Base-by-base conservation (phyloP, 2,113 vertebrate genomes). In the Hypocryptadius cinnamomeus region DNA sequence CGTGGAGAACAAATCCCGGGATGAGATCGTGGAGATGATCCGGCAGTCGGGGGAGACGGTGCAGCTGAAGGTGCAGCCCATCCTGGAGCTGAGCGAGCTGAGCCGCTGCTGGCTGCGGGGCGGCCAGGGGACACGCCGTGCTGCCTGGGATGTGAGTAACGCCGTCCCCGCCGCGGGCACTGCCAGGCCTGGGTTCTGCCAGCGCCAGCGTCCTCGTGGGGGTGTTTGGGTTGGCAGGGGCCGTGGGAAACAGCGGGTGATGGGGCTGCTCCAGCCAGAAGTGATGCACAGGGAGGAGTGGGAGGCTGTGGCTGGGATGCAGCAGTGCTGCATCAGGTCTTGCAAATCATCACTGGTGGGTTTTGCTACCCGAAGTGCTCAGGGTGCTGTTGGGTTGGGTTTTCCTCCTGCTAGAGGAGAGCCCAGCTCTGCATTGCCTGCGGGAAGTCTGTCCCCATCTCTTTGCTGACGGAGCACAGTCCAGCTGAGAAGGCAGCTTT, bases 21-120 rank as follows among this genome's bases (percentile, higher is more conserved):
- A 99, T 15, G 99, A 99, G 97, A 99, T 99, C 1, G 99, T 99
- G 96, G 99, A 99, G 97, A 99, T 99, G 99, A 99, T 99, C 96
- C 99, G 99, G 85, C 99, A 99, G 92, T 99, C 99, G 0, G 99
- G 99, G 48, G 99, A 99, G 54, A 98, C 97, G 0, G 99, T 99
- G 48, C 97, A 98, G 74, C 97, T 99, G 53, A 99, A 99, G 96
- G 99, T 99, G 95, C 99, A 99, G 95, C 98, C 99, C n/a, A 99
- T 99, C 91, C 96, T 98, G 69, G 99, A 99, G 96, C 97, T 99
- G 96, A 99, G 98, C 1, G 99, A 99, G 97, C 96, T 99, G 96
- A 99, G 98, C 96, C 97, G 97, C 95, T 98, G 98, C 96, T 99
- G 99, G 99, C 96, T 99, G 96, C 98, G 96, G 97, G 98, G 95